Evolutionary conservation across 2,797 vertebrate genomes (phyloP).

Genomic region (Chaenodraco wilsoni): DNA sequence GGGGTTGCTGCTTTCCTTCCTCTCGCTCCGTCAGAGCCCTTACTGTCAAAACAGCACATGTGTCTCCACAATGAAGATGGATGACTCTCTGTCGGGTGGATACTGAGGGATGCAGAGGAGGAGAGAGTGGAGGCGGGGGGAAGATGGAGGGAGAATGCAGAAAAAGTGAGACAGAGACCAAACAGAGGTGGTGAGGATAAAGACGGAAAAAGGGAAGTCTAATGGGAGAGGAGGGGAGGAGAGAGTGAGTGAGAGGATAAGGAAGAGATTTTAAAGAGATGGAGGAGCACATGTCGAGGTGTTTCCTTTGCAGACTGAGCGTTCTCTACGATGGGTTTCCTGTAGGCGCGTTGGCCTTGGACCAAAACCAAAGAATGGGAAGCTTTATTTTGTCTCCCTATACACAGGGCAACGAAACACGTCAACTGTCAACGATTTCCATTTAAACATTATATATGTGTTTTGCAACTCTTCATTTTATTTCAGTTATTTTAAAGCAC

Average conservation of each 20-base stretch:
- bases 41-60: conserved; percentile 85
- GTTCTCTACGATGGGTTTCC: conserved; percentile 55
- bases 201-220: conserved; percentile 29
- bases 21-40: conserved; percentile 75
- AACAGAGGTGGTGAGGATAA: conserved; percentile 30
- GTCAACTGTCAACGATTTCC: conserved; percentile 31
- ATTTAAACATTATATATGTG: conserved; percentile 6
- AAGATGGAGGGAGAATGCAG: conserved; percentile 36
- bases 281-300: conserved; percentile 53
- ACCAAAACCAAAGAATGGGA: conserved; percentile 46
- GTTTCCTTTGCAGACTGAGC: conserved; percentile 48
- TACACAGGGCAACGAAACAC: conserved; percentile 21
- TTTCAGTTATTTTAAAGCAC: not conserved
- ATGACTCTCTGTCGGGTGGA: conserved; percentile 75
- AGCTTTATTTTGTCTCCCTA: conserved; percentile 55
- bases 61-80: conserved; percentile 84
- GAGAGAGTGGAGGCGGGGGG: conserved; percentile 26
- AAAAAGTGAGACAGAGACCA: conserved; percentile 21
- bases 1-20: conserved; percentile 82
- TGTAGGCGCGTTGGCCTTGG: conserved; percentile 37
- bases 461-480: not conserved
- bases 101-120: conserved; percentile 67
- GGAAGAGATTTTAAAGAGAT: conserved; percentile 26
- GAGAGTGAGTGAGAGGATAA: conserved; percentile 26
- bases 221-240: conserved; percentile 31